phyloP scores from a whole-genome alignment of 2,797 vertebrate genomes.

The Catharus ustulatus region DNA sequence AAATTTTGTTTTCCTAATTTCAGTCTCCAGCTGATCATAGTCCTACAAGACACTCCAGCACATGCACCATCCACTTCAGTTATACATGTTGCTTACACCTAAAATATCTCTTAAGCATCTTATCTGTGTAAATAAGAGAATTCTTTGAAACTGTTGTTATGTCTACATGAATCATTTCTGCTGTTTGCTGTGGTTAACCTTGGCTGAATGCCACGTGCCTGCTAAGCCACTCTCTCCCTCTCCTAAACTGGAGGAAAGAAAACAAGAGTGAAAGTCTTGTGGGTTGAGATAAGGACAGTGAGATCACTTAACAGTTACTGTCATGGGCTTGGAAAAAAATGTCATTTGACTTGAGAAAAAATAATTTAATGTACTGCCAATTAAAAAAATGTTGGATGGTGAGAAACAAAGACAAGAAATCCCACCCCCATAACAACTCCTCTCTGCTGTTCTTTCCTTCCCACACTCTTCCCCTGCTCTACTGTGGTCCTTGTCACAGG shows the following conservation, averaged over 20 bases:
- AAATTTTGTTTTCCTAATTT: neutral
- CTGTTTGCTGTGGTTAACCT: neutral
- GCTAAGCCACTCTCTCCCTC: too few relatives aligned
- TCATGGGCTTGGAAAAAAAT: neutral
- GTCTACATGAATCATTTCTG: neutral
- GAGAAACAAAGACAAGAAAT: neutral
- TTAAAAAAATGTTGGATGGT: neutral
- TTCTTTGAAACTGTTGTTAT: neutral
- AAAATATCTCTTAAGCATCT: neutral
- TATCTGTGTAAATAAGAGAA: neutral
- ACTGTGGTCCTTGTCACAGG: neutral
- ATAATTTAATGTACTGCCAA: neutral
- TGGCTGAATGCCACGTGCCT: accelerated
- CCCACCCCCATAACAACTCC: accelerated
- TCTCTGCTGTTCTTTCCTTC: neutral
- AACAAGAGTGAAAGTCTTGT: neutral
- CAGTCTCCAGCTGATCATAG: neutral
- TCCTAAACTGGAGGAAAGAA: neutral
- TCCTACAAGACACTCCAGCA: neutral
- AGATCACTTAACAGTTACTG: neutral
- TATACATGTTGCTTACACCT: neutral
- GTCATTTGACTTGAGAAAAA: neutral
- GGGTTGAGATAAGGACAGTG: neutral
- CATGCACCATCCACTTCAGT: neutral
- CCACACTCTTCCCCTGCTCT: neutral